Evolutionary conservation across 53 echinoderm and acorn worm species (phyloP), one percentile per base, ranked within the genome.

Genomic region (Stichopus horrens): DNA sequence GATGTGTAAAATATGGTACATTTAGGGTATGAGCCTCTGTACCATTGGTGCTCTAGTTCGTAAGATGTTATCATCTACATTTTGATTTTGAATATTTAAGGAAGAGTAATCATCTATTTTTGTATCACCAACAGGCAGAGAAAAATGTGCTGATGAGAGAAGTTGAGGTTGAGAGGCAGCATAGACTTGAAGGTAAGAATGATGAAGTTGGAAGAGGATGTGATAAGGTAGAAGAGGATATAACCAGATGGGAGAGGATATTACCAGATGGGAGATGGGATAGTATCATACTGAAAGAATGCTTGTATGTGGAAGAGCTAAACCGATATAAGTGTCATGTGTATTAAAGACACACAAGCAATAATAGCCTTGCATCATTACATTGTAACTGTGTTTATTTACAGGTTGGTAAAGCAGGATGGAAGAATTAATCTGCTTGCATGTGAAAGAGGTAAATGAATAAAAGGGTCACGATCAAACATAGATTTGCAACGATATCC

Each of bases 131-230:
- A 10, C 58, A 94, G 94, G 92, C 88, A 54, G 94, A 94, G 86
- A 92, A 92, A 23, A 92, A 94, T 54, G 90, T 90, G 55, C 60
- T 94, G 83, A 85, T 90, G 87, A 88, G 74, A 77, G 92, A 94
- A 21, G 94, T 94, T 8, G 92, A 92, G 67, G 80, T 88, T 16
- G 94, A 94, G 79, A 90, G 94, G 75, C 82, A 92, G 54, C 78
- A 83, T n/a, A 51, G 75, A 75, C 87, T 87, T 19, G 75, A 87
- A 74, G 87, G 87, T 87, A 54, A 75, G 77, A 37, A 76, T 13
- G 6, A 76, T 76, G 51, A 9, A 53, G 16, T n/a, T 22, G 77
- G 77, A 71, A 37, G 52, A 37, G 37, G 37, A 37, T 37, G 37
- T 37, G 18, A 67, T 67, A 1, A 14, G 11, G 3, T 67, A 67